Evolutionary conservation across 2,888 invertebrate species (phyloP), one percentile per base, ranked within the genome.

Genomic region (Drosophila maculinotata): DNA sequence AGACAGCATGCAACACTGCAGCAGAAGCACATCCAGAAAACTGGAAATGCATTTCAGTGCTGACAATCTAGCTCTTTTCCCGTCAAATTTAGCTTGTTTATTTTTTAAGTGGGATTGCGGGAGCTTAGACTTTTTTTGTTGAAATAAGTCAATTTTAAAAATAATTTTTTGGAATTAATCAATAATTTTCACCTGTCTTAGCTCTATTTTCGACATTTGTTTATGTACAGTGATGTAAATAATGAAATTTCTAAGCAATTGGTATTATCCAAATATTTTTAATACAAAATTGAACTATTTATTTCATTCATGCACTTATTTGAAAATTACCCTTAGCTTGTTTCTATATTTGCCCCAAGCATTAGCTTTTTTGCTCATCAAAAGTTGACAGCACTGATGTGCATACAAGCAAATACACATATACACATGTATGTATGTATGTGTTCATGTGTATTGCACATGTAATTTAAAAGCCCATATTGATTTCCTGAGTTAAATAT

Each of bases 401-500:
- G 39, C 48, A 52, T 15, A 35, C 39, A 54, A 15, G 23, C 28
- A 25, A 31, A 12, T 14, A 41, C 26, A 15, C 8, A 15, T 9
- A 1, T n/a, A 12, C 10, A 3, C 14, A 5, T 10, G 6, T 33
- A 17, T 30, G 5, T 31, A 14, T 33, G 23, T 8, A 17, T 38
- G n/a, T 39, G 30, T 49, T 26, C 48, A 56, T 65, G 33, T 65
- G 49, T 47, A 57, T 6, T 31, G 31, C 39, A 77, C 53, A 72
- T 70, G 53, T 38, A 76, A 53, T 76, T 71, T 56, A 71, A 76
- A 76, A 28, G 66, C 66, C 53, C 35, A 71, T 72, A 71, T 76
- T 76, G 66, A 76, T 72, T 76, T 73, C 76, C 76, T 60, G 59
- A 53, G 57, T 63, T 62, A 49, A 78, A 69, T 68, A 75, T 66